Evolutionary conservation across 2,888 invertebrate species (phyloP).

Genomic region (Pachycephus smyrnensis): DNA sequence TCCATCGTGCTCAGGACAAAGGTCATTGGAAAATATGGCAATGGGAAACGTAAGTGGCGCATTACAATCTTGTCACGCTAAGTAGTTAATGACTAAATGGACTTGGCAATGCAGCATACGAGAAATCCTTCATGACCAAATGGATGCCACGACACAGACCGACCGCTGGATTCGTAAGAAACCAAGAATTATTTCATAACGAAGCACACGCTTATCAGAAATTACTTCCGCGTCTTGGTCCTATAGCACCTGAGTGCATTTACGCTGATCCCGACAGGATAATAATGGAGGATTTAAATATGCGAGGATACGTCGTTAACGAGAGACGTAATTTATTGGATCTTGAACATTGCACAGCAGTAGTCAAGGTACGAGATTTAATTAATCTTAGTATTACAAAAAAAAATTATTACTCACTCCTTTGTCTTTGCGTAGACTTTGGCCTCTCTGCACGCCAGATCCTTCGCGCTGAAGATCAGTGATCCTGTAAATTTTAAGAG

Average conservation of each 20-base stretch:
- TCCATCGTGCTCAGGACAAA: slow-evolving; percentile 41
- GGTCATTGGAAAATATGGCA: slow-evolving; percentile 38
- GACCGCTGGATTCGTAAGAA: slow-evolving; percentile 27
- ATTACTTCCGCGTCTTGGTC: slow-evolving; percentile 36
- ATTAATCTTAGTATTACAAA: background rate
- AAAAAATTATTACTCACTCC: background rate
- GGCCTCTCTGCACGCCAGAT: slow-evolving; percentile 48
- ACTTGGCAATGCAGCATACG: slow-evolving; percentile 36
- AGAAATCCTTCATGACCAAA: slow-evolving; percentile 43
- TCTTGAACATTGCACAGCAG: slow-evolving; percentile 40
- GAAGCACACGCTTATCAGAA: slow-evolving; percentile 44
- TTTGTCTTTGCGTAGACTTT: slow-evolving; percentile 36
- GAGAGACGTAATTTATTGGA: slow-evolving; percentile 43
- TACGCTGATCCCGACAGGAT: slow-evolving; percentile 39
- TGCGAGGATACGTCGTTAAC: slow-evolving; percentile 36
- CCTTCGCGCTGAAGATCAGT: slow-evolving; percentile 40
- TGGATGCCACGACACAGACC: slow-evolving; percentile 31
- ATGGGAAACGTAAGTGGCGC: slow-evolving; percentile 39
- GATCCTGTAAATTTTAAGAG: slow-evolving; percentile 32
- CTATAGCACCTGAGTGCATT: slow-evolving; percentile 40
- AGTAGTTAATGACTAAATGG: background rate
- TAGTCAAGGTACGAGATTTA: slow-evolving; percentile 38
- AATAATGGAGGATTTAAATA: slow-evolving; percentile 48
- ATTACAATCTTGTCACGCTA: slow-evolving; percentile 6
- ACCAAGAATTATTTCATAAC: slow-evolving; percentile 40